Base-by-base conservation (phyloP, 2,888 invertebrate genomes). In the Parthenolecanium corni region DNA sequence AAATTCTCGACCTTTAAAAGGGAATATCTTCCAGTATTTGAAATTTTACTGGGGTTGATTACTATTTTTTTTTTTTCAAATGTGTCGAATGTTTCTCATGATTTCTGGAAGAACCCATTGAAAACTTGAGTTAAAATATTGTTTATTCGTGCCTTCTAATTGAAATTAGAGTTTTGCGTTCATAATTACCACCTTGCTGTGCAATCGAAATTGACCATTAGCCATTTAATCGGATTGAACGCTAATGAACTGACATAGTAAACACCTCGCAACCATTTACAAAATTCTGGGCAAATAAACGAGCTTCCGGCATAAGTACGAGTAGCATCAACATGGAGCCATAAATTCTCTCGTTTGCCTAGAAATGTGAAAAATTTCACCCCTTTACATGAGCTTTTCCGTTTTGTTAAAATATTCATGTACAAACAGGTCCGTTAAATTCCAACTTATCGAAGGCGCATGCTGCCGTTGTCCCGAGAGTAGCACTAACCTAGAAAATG, bases 171-270 rank as follows among this genome's bases (percentile, higher is more conserved):
- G n/a, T n/a, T n/a, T n/a, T n/a, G n/a, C n/a, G n/a, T n/a, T n/a
- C 24, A n/a, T n/a, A 52, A 78, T 78, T 77, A 94, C 95, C 97
- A 98, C 89, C 98, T 88, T 1, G 94, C 94, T 0, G 97, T 96
- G 72, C 97, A 98, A 74, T 98, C 98, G 69, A 98, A 98, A 75
- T 97, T 94, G 9, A 97, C 90, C 93, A 98, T 90, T 73, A 98
- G 76, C 93, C 97, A 97, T 74, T 98, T 98, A 64, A 95, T 95
- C 0, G 97, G 94, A 75, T 99, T 98, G 74, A 97, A 97, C 2
- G 95, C 96, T 67, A 97, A 86, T 0, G 97, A 97, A 71, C 96
- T 86, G 0, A 89, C 95, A 68, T 82, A 78, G 71, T 94, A 89
- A n/a, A 95, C 84, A 4, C 96, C 96, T 65, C 83, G 81, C 71